Evolutionary conservation across 2,797 vertebrate species (phyloP).

Genomic region (Scleropages formosus): DNA sequence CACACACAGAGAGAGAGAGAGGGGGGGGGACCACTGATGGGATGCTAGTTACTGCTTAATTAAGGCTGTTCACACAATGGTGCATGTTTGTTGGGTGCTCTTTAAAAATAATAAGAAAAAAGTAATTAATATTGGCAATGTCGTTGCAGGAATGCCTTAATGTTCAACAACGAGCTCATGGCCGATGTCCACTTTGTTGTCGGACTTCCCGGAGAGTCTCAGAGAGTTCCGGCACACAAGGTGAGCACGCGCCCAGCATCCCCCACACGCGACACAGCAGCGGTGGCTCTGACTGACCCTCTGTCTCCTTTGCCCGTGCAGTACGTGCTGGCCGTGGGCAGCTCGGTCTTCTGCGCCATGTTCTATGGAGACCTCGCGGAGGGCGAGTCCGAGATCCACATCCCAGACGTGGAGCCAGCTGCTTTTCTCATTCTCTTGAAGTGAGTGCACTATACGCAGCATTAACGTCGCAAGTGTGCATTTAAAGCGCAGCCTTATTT

Average conservation of each 20-base stretch:
- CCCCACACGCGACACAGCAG: neutral
- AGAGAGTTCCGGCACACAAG: constrained; percentile 94
- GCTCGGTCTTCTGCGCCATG: constrained; percentile 98
- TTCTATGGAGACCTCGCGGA: constrained; percentile 97
- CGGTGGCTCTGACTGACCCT: neutral
- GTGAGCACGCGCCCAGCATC: constrained; percentile 54
- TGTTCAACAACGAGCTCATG: constrained; percentile 99
- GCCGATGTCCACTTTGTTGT: constrained; percentile 97
- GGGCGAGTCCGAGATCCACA: constrained; percentile 90
- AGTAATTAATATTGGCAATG: constrained; percentile 13
- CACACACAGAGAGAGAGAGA: too few relatives aligned
- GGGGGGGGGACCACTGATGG: neutral
- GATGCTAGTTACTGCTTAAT: constrained; percentile 2
- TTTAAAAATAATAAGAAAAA: neutral
- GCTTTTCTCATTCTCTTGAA: constrained; percentile 95
- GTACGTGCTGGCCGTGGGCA: constrained; percentile 97
- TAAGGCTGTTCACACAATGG: neutral
- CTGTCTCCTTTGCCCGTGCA: constrained; percentile 51
- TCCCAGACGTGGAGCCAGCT: constrained; percentile 96
- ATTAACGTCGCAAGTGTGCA: neutral
- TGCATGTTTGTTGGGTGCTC: neutral
- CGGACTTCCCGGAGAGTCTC: constrained; percentile 78
- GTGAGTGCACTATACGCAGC: constrained; percentile 70
- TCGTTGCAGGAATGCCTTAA: constrained; percentile 85
- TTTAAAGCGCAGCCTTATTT: neutral